Conservation (phyloP, 2,888 invertebrate genomes). For the Pandemis cinnamomeana region DNA sequence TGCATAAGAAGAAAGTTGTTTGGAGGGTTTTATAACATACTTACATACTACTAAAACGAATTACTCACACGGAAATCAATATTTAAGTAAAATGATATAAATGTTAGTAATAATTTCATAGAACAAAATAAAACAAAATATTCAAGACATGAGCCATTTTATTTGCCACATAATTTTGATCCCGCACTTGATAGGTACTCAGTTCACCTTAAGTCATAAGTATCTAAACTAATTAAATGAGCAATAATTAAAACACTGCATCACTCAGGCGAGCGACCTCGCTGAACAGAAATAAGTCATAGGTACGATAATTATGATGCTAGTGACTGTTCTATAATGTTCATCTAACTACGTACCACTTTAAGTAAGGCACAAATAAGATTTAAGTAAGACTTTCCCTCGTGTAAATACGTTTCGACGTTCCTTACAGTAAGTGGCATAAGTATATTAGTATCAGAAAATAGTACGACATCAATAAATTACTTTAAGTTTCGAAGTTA, state of each 20-base stretch:
- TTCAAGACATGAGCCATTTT: conserved; percentile 44
- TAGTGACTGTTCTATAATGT: conserved; percentile 13
- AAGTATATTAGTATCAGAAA: conserved; percentile 37
- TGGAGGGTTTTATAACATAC: conserved; percentile 70
- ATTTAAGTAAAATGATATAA: neutral
- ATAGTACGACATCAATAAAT: conserved; percentile 33
- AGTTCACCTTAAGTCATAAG: conserved; percentile 47
- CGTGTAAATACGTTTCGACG: conserved; percentile 11
- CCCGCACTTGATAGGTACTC: conserved; percentile 47
- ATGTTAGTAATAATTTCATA: neutral
- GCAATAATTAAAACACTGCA: conserved; percentile 51
- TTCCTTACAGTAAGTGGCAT: conserved; percentile 35
- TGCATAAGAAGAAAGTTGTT: conserved; percentile 82
- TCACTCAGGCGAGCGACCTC: conserved; percentile 52
- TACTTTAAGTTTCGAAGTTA: conserved; percentile 21
- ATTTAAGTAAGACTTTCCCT: conserved; percentile 27
- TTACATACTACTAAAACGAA: conserved; percentile 65
- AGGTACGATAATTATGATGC: conserved; percentile 19
- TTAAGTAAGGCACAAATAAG: conserved; percentile 40
- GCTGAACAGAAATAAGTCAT: conserved; percentile 30
- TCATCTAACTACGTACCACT: conserved; percentile 16
- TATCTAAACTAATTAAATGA: conserved; percentile 51
- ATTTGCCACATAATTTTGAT: conserved; percentile 49
- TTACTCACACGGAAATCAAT: neutral
- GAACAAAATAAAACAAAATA: conserved; percentile 43